A percentile compares a stretch with the other conserved stretches of the same genome.
phyloP scores from a whole-genome alignment of 2,888 invertebrate species.

The Bugulina stolonifera region DNA sequence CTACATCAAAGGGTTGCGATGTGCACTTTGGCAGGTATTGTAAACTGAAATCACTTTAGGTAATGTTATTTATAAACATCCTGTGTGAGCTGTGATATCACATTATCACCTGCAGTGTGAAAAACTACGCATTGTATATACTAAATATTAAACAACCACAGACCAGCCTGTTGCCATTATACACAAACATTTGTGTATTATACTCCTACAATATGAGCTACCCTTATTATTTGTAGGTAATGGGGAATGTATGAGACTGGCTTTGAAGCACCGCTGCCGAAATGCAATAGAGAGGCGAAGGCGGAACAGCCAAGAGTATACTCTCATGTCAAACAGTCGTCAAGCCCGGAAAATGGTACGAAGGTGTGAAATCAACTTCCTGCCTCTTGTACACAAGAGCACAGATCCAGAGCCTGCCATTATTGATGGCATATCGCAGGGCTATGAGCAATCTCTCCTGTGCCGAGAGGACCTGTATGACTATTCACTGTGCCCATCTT shows the following conservation, averaged over 20 bases:
- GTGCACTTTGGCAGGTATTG: slow-evolving; percentile 4
- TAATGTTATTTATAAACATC: slow-evolving; percentile 26
- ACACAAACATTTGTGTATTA: neutral
- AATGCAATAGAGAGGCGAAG: slow-evolving; percentile 48
- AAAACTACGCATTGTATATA: neutral
- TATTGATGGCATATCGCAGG: slow-evolving; percentile 14
- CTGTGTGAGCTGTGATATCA: neutral
- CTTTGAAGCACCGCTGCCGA: slow-evolving; percentile 55
- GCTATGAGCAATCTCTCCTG: slow-evolving; percentile 40
- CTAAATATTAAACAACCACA: neutral
- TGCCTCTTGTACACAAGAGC: slow-evolving; percentile 53
- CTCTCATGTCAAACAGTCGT: neutral
- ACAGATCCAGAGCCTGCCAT: slow-evolving; percentile 31
- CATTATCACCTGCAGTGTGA: neutral
- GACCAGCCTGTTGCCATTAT: neutral
- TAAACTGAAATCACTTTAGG: neutral
- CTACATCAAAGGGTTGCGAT: neutral
- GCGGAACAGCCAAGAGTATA: slow-evolving; percentile 17
- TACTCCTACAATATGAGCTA: too few species aligned
- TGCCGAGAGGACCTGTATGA: slow-evolving; percentile 44
- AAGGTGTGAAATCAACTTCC: slow-evolving; percentile 56
- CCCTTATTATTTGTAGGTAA: slow-evolving; percentile 40
- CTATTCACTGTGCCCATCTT: slow-evolving; percentile 49
- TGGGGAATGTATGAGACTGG: slow-evolving; percentile 54
- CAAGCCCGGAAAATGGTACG: slow-evolving; percentile 43